These are phyloP conservation scores for Nomada fucata DNA, from an alignment of 2,888 invertebrate genomes.

Conservation along the genomic window DNA sequence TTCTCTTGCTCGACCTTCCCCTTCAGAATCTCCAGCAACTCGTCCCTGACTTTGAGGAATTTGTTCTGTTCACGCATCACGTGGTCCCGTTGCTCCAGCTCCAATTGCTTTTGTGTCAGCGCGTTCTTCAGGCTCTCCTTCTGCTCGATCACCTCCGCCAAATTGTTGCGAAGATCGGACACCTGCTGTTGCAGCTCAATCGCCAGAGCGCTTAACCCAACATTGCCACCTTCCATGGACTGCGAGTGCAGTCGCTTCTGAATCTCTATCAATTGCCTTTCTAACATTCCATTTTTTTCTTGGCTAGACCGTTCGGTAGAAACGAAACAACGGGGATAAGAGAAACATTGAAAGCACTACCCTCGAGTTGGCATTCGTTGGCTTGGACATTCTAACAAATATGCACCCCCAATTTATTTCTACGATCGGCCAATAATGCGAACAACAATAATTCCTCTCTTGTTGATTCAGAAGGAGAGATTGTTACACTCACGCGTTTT, in stretches of 20 bases:
- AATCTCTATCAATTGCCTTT: constrained; percentile 70
- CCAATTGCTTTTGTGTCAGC: constrained; percentile 86
- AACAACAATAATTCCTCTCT: not conserved
- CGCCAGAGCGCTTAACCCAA: constrained; percentile 59
- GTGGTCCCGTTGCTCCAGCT: constrained; percentile 87
- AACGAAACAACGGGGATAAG: not conserved
- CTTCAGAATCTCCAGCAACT: constrained; percentile 87
- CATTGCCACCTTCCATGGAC: constrained; percentile 69
- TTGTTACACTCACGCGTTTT: constrained; percentile 67
- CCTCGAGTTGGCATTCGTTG: not conserved
- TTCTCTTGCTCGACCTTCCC: constrained; percentile 84
- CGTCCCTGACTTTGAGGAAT: constrained; percentile 87
- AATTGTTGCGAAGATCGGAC: constrained; percentile 84
- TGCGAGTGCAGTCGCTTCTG: constrained; percentile 63
- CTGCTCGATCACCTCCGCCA: constrained; percentile 84
- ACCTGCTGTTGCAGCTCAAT: constrained; percentile 82
- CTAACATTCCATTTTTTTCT: constrained; percentile 69
- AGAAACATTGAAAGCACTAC: not conserved
- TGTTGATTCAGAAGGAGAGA: not conserved
- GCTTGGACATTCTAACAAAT: not conserved
- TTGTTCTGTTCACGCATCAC: constrained; percentile 87
- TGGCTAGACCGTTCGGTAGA: constrained; percentile 61
- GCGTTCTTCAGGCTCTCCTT: constrained; percentile 85
- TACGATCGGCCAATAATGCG: no score
- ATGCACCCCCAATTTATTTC: not conserved